Evolutionary conservation across 2,113 vertebrate genomes (phyloP), one percentile per base, ranked within the genome.

Genomic region (Salvelinus namaycush): DNA sequence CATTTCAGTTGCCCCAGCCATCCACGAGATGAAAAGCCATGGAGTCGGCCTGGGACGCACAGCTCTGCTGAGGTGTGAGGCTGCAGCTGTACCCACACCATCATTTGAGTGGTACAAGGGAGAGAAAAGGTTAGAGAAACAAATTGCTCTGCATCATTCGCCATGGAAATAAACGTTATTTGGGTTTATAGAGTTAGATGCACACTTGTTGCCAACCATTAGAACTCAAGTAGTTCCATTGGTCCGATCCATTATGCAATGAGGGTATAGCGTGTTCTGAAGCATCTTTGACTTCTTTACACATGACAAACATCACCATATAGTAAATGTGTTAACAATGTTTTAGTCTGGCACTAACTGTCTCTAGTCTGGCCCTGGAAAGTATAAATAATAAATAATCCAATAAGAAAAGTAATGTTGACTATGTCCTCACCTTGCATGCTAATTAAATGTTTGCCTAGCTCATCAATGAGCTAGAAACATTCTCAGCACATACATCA

Each of bases 101-200:
- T 70, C 87, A 57, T 99, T 99, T 60, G 97, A 98, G 91, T 99
- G 98, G 98, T 99, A 94, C 94, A 98, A 90, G 93, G 97, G 97
- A 79, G 98, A 99, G 80, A 99, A 96, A 92, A 97, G 96, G 98
- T 99, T 95, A 96, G 96, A 39, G 26, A 54, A 44, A 44, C 39
- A 44, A 11, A 44, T 44, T 44, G 39, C 9, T 6, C 9, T n/a
- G 8, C 1, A 16, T 34, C 68, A 11, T n/a, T 22, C 7, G 31
- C 68, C 27, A 16, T 29, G 11, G 6, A 26, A 16, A 13, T 12
- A 66, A 9, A 66, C 0, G 57, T n/a, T 60, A n/a, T n/a, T 4
- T 65, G 11, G 8, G 62, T 64, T 24, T 13, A 26, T 26, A 24
- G 11, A 44, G 39, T 44, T 44, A 9, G 39, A 44, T 44, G 39